These are phyloP conservation scores for Urophycis tenuis DNA, from an alignment of 2,797 vertebrate genomes.

Conservation along the genomic window DNA sequence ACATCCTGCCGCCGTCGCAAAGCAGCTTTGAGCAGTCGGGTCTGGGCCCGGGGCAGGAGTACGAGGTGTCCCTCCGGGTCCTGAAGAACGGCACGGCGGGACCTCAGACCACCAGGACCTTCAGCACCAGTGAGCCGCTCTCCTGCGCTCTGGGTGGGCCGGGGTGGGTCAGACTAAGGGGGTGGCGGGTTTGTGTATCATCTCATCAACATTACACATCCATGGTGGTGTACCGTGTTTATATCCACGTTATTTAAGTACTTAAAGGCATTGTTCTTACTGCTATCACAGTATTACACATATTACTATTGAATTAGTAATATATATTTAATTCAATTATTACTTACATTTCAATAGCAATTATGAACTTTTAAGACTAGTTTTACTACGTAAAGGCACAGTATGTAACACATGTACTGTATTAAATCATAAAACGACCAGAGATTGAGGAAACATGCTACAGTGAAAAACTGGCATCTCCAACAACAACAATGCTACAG, in stretches of 20 bases:
- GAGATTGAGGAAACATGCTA: too few species aligned
- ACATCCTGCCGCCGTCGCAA: conserved; percentile 74
- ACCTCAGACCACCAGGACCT: conserved; percentile 69
- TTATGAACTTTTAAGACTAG: background rate
- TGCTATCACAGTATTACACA: background rate
- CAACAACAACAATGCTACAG: too few species aligned
- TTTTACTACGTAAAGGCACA: background rate
- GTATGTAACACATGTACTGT: background rate
- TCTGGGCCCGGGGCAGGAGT: conserved; percentile 87
- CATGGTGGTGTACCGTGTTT: conserved; percentile 22
- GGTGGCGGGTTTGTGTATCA: conserved; percentile 4
- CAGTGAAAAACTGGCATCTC: too few species aligned
- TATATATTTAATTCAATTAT: background rate
- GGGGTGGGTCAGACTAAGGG: background rate
- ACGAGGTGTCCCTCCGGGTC: conserved; percentile 83
- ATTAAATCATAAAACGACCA: background rate
- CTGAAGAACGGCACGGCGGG: conserved; percentile 88
- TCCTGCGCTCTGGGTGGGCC: background rate
- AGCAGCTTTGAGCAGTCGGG: conserved; percentile 81
- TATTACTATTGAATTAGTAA: background rate
- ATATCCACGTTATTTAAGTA: background rate
- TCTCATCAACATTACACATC: conserved; percentile 24
- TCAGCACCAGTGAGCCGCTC: conserved; percentile 83
- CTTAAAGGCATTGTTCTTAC: background rate
- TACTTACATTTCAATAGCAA: background rate